These are phyloP conservation scores for Alentia gelatinosa DNA, from an alignment of 2,888 invertebrate species.

Conservation along the genomic window DNA sequence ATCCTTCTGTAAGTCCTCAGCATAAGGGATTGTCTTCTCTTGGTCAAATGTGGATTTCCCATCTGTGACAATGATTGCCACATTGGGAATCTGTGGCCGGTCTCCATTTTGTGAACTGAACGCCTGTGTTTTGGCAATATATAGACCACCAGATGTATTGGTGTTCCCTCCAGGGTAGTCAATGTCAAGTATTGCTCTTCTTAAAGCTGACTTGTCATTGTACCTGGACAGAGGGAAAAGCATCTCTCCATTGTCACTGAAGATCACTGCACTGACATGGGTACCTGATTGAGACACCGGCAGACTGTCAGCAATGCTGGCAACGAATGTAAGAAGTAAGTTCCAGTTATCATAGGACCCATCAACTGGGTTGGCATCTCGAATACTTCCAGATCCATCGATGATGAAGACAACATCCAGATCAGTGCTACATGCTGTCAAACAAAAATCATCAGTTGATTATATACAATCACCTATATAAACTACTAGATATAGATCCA, in stretches of 20 bases:
- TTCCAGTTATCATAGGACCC: conserved; percentile 32
- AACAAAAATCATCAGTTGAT: no score
- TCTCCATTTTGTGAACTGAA: conserved; percentile 35
- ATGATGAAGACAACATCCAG: conserved; percentile 48
- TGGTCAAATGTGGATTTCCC: conserved; percentile 55
- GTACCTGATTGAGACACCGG: not conserved
- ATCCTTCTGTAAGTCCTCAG: not conserved
- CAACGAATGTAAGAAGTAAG: conserved; percentile 14
- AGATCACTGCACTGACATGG: conserved; percentile 29
- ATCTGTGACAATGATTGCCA: conserved; percentile 47
- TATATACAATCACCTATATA: no score
- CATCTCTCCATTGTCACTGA: conserved; percentile 18
- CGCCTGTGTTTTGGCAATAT: not conserved
- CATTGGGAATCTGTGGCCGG: conserved; percentile 7
- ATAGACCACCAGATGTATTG: conserved; percentile 20
- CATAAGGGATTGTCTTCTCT: conserved; percentile 53
- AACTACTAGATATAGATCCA: no score
- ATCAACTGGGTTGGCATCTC: conserved; percentile 27
- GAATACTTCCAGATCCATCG: conserved; percentile 37
- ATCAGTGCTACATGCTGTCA: not conserved
- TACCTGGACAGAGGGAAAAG: not conserved
- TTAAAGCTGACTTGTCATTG: not conserved
- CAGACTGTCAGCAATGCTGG: not conserved
- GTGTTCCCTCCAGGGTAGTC: conserved; percentile 13
- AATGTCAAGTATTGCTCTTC: not conserved